Evolutionary conservation across 2,797 vertebrate genomes (phyloP).

Genomic region (Arctocebus calabarensis): DNA sequence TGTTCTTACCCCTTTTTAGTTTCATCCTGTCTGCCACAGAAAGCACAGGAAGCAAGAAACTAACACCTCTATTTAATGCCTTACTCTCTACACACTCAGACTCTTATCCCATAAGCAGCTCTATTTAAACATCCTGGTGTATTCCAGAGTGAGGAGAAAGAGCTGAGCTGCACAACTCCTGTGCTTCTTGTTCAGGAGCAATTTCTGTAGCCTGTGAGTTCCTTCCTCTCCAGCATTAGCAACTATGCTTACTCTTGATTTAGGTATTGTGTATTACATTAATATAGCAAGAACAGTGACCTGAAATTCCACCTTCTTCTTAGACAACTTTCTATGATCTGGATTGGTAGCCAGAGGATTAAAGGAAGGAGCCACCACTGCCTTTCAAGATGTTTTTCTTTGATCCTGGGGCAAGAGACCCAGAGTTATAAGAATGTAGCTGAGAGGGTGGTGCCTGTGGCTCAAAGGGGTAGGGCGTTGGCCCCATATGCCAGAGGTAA

Average conservation of each 20-base stretch:
- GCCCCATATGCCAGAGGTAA: no score
- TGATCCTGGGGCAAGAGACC: background rate
- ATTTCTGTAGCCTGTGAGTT: background rate
- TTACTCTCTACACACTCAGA: background rate
- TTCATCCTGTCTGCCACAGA: background rate
- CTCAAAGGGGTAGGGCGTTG: no score
- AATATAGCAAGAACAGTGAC: background rate
- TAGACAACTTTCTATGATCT: background rate
- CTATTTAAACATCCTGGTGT: background rate
- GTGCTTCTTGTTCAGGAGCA: background rate
- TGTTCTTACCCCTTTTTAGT: fast-evolving
- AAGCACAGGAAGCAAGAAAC: background rate
- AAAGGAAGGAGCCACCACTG: background rate
- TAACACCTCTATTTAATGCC: background rate
- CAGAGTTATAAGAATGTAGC: background rate
- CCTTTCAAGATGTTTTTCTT: background rate
- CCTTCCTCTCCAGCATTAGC: background rate
- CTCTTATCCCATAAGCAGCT: background rate
- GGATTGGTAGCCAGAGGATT: background rate
- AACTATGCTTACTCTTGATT: background rate
- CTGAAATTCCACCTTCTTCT: background rate
- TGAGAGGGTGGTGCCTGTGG: no score
- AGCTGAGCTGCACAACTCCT: background rate
- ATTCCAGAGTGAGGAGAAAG: background rate
- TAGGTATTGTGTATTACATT: background rate